Evolutionary conservation across 2,113 vertebrate species (phyloP).

Genomic region (Probosciger aterrimus): DNA sequence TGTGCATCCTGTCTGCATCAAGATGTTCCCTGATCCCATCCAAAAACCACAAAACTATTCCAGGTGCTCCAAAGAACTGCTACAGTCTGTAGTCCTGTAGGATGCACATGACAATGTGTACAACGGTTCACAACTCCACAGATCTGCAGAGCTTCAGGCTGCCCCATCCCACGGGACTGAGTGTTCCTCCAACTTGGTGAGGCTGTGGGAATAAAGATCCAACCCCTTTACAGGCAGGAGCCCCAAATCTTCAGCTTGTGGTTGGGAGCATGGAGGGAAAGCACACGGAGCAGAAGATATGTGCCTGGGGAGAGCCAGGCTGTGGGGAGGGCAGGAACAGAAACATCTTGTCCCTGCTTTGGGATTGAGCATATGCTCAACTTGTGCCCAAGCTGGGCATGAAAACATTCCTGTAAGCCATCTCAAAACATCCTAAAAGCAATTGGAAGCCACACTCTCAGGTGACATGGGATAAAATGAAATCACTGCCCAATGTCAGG

Average conservation of each 20-base stretch:
- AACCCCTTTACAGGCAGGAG: background rate
- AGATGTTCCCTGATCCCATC: background rate
- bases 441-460: rapidly evolving
- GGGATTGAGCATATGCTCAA: background rate
- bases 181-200: background rate
- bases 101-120: rapidly evolving
- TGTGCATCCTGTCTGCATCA: background rate
- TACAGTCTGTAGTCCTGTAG: background rate
- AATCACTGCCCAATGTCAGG: background rate
- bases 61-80: background rate
- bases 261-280: background rate
- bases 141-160: background rate
- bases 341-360: rapidly evolving
- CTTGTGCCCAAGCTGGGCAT: background rate
- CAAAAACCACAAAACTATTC: background rate
- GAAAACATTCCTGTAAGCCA: background rate
- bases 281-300: background rate
- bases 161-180: background rate
- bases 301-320: background rate
- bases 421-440: background rate
- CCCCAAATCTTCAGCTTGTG: background rate
- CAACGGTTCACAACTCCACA: background rate
- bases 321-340: background rate
- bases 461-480: background rate
- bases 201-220: background rate